Conservation (phyloP, 2,113 vertebrate species). For the Platichthys flesus region DNA sequence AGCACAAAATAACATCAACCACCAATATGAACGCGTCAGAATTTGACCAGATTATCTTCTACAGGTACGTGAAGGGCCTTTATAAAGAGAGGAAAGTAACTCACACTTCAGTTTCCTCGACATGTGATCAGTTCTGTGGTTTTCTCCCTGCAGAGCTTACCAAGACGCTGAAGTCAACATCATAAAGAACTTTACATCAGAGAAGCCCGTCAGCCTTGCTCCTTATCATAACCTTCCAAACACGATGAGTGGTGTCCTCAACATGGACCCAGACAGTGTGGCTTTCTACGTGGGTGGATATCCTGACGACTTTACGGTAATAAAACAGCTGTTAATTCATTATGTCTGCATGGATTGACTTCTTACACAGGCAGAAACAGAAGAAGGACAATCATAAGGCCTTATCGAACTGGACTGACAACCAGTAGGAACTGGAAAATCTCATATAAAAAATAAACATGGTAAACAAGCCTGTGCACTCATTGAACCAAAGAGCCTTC, state of each 20-base stretch:
- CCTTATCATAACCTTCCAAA: slow-evolving; percentile 51
- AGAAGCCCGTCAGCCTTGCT: slow-evolving; percentile 21
- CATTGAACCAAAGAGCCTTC: too few species aligned
- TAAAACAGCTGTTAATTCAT: background rate
- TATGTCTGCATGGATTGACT: background rate
- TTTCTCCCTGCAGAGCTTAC: slow-evolving; percentile 85
- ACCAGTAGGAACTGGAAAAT: too few species aligned
- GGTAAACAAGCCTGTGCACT: too few species aligned
- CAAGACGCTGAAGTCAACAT: slow-evolving; percentile 86
- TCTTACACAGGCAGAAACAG: background rate
- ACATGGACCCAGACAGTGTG: slow-evolving; percentile 82
- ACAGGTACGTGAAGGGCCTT: slow-evolving; percentile 77
- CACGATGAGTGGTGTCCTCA: slow-evolving; percentile 72
- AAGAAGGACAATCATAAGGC: background rate
- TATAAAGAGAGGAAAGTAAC: background rate
- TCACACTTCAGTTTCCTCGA: background rate
- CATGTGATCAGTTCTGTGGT: background rate
- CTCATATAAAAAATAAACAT: too few species aligned
- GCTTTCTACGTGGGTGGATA: slow-evolving; percentile 92
- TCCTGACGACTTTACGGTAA: slow-evolving; percentile 86
- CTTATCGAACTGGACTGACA: background rate
- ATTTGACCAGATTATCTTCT: slow-evolving; percentile 86
- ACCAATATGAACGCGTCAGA: slow-evolving; percentile 65
- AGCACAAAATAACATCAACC: slow-evolving; percentile 57
- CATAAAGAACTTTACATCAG: slow-evolving; percentile 78